These are phyloP conservation scores for Toxostoma redivivum DNA, from an alignment of 2,113 vertebrate species.

Conservation along the genomic window DNA sequence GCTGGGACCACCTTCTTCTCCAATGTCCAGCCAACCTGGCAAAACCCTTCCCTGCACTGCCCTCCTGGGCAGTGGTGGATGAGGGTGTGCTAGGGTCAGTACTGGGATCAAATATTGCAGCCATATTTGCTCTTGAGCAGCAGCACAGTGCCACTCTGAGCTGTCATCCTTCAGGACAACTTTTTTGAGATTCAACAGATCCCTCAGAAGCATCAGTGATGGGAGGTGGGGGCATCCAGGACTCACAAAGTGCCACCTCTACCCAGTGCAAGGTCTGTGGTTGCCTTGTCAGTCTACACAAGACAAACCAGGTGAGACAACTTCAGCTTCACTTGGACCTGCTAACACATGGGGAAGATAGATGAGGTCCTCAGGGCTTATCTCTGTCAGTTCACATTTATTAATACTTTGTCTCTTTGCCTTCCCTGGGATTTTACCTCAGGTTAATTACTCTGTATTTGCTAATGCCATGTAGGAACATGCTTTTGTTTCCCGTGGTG, in stretches of 20 bases:
- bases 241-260: background rate
- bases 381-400: background rate
- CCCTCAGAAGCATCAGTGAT: background rate
- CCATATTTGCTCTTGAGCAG: fast-evolving
- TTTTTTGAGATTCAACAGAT: background rate
- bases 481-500: background rate
- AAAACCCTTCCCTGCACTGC: background rate
- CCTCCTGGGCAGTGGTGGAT: background rate
- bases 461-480: background rate
- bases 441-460: slow-evolving; percentile 28
- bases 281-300: background rate
- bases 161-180: background rate
- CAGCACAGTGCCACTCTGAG: background rate
- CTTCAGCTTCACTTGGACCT: background rate
- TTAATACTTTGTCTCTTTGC: slow-evolving; percentile 6
- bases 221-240: background rate
- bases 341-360: background rate
- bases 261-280: background rate
- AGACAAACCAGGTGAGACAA: slow-evolving; percentile 1
- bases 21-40: background rate
- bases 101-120: background rate
- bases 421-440: slow-evolving; percentile 24
- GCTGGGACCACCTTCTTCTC: background rate
- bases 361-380: slow-evolving; percentile 22
- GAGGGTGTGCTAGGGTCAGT: background rate